Conservation (phyloP, 2,113 vertebrate species). For the Pungitius pungitius region DNA sequence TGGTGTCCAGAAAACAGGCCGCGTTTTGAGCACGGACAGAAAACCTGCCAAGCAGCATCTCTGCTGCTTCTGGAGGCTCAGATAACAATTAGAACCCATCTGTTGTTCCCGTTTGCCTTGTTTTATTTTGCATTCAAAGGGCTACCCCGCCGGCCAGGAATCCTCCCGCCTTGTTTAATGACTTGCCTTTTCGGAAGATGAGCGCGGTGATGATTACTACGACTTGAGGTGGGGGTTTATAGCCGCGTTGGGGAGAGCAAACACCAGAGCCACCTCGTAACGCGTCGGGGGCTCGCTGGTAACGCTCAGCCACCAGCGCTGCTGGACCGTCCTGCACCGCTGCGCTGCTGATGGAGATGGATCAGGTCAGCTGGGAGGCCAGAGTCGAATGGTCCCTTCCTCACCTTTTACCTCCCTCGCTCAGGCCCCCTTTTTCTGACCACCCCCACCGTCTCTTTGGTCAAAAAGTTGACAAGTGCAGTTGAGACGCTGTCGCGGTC, state of each 20-base stretch:
- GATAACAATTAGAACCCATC: constrained; percentile 52
- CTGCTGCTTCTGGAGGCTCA: constrained; percentile 37
- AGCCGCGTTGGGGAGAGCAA: background rate
- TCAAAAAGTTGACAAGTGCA: too few species aligned
- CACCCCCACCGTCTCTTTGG: too few species aligned
- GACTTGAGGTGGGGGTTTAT: background rate
- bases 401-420: background rate
- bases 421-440: background rate
- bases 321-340: too few species aligned
- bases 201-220: background rate
- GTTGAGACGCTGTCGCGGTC: background rate
- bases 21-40: constrained; percentile 55
- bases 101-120: constrained; percentile 33
- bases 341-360: too few species aligned
- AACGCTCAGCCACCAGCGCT: too few species aligned
- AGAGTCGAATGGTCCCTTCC: background rate
- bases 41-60: constrained; percentile 63
- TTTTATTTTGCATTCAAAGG: constrained; percentile 14
- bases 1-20: constrained; percentile 59
- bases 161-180: background rate
- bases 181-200: background rate
- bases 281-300: too few species aligned
- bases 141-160: background rate
- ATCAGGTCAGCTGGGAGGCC: background rate
- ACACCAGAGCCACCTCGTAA: background rate